Evolutionary conservation across 2,888 invertebrate species (phyloP).

Genomic region (Cephus pulcher): DNA sequence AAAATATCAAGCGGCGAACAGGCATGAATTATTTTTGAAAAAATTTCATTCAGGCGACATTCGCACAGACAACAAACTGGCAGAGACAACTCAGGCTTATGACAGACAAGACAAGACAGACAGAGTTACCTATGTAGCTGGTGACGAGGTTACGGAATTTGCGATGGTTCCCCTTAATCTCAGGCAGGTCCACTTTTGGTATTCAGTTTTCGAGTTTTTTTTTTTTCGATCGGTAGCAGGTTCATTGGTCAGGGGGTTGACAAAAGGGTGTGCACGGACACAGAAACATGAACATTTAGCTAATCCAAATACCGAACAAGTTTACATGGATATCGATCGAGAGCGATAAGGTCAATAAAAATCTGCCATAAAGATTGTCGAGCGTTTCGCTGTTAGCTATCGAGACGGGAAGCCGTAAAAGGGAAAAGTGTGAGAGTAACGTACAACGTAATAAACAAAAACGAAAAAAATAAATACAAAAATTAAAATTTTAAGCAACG

Average conservation of each 20-base stretch:
- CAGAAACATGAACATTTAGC: slow-evolving; percentile 65
- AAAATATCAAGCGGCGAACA: neutral
- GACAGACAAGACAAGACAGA: slow-evolving; percentile 42
- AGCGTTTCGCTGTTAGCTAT: neutral
- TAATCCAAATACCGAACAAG: slow-evolving; percentile 39
- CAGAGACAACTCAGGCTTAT: slow-evolving; percentile 38
- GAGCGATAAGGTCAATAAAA: neutral
- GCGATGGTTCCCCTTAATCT: slow-evolving; percentile 98
- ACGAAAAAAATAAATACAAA: neutral
- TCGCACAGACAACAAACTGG: slow-evolving; percentile 39
- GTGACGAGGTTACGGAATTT: slow-evolving; percentile 99
- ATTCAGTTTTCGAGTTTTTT: slow-evolving; percentile 53
- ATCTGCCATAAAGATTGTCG: neutral
- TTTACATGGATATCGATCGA: slow-evolving; percentile 13
- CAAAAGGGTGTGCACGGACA: slow-evolving; percentile 66
- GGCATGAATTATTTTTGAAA: neutral
- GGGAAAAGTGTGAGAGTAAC: neutral
- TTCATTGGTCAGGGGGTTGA: slow-evolving; percentile 59
- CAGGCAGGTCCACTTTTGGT: slow-evolving; percentile 93
- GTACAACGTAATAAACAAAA: neutral
- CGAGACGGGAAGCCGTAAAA: neutral
- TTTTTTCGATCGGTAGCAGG: slow-evolving; percentile 48
- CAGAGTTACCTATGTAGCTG: slow-evolving; percentile 95
- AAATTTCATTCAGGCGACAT: neutral
- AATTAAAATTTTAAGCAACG: neutral